Percentiles rank a stretch among this genome's conserved stretches.
phyloP scores from a whole-genome alignment of 2,888 invertebrate species.

The Plebejus melissa region DNA sequence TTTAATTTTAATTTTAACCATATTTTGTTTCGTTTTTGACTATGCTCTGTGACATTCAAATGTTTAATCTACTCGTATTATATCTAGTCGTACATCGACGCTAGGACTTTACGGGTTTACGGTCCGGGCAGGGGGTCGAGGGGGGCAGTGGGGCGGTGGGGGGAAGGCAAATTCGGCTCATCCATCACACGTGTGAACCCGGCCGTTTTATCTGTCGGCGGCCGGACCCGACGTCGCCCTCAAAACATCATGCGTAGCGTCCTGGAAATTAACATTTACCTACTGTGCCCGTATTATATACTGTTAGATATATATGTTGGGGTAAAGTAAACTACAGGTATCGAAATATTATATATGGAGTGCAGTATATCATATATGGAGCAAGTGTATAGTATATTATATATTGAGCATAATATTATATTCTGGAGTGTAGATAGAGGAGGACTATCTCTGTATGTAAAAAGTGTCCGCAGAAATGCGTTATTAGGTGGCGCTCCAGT shows the following conservation, averaged over 20 bases:
- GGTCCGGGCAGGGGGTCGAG: slow-evolving; percentile 59
- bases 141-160: slow-evolving; percentile 68
- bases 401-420: no score
- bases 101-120: slow-evolving; percentile 65
- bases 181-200: slow-evolving; percentile 78
- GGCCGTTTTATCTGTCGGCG: slow-evolving; percentile 77
- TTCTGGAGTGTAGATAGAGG: no score
- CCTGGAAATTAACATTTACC: slow-evolving; percentile 1
- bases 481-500: no score
- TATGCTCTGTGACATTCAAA: background rate
- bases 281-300: background rate
- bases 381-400: no score
- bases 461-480: no score
- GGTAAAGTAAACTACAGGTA: background rate
- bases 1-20: background rate
- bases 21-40: background rate
- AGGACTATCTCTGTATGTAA: no score
- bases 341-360: no score
- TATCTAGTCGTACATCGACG: slow-evolving; percentile 7
- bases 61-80: background rate
- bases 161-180: slow-evolving; percentile 69
- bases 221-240: slow-evolving; percentile 56
- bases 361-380: no score
- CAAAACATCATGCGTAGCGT: background rate
- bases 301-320: background rate